Percentiles rank a stretch among this genome's conserved stretches.
Evolutionary conservation across 2,797 vertebrate genomes (phyloP).

Genomic region (Poeciliopsis paucimaculata): DNA sequence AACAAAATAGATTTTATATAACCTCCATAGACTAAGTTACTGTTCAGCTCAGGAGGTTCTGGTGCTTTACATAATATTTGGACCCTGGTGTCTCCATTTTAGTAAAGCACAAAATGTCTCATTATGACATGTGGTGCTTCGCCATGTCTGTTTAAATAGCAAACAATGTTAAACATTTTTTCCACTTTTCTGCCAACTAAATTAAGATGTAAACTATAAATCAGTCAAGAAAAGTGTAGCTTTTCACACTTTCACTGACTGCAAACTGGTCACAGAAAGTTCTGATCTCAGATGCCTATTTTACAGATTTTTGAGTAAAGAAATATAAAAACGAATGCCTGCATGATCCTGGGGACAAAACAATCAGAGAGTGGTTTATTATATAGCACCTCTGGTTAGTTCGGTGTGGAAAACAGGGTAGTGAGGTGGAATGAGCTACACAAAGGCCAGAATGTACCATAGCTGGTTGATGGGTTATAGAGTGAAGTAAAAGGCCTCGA

Average conservation of each 20-base stretch:
- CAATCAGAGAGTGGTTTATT: neutral
- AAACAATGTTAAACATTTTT: neutral
- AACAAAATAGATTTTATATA: too few species aligned
- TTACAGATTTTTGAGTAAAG: neutral
- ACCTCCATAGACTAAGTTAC: neutral
- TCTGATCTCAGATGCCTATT: neutral
- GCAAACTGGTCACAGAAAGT: neutral
- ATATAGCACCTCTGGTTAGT: constrained; percentile 2
- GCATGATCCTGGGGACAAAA: neutral
- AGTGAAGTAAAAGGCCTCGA: constrained; percentile 10
- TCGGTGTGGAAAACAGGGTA: constrained; percentile 7
- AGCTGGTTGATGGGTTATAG: neutral
- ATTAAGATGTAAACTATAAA: neutral
- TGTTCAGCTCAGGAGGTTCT: neutral
- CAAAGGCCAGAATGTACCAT: neutral
- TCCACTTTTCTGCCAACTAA: neutral
- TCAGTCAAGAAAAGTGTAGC: neutral
- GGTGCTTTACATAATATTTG: neutral
- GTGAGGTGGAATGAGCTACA: constrained; percentile 5
- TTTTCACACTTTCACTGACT: neutral
- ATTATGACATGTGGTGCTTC: too few species aligned
- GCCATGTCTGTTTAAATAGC: neutral
- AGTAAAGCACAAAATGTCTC: too few species aligned
- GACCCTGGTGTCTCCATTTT: neutral
- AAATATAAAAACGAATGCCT: neutral